A percentile compares a stretch with the other conserved stretches of the same genome.
These are phyloP conservation scores for Gambusia yucatana DNA, from an alignment of 2,797 vertebrate genomes.

Conservation along the genomic window DNA sequence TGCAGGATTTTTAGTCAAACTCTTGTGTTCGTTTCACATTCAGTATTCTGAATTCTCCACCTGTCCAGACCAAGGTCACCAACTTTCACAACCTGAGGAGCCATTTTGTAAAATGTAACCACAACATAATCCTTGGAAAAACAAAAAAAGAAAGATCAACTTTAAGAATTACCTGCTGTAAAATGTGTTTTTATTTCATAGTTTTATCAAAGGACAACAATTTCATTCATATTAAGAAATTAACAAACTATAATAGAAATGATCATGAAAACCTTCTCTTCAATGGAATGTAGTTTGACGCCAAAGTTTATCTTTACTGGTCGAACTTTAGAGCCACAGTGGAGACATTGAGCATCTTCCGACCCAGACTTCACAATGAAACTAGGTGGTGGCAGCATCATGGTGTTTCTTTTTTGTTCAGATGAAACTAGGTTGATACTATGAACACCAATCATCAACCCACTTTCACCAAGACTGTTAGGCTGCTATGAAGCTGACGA, in stretches of 20 bases:
- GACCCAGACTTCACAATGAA: not conserved
- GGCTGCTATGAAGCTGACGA: not conserved
- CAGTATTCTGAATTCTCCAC: not conserved
- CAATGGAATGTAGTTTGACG: not conserved
- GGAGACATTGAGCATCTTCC: not conserved
- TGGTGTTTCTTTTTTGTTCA: not conserved
- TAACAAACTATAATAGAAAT: not conserved
- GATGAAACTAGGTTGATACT: not conserved
- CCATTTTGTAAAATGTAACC: not conserved
- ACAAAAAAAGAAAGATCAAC: not conserved
- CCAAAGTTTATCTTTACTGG: not conserved
- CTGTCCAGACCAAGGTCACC: not conserved
- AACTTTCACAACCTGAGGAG: not conserved
- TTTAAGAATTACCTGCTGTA: not conserved
- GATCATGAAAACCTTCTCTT: not conserved
- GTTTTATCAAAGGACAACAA: not conserved
- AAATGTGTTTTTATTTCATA: not conserved
- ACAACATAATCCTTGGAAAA: not conserved
- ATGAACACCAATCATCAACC: not conserved
- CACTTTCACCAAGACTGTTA: not conserved
- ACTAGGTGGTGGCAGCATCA: not conserved
- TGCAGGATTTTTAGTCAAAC: not conserved
- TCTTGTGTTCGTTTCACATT: not conserved
- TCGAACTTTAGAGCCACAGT: not conserved
- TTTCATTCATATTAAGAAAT: not conserved